Base-by-base conservation (phyloP, 2,113 vertebrate species). In the Numida meleagris region DNA sequence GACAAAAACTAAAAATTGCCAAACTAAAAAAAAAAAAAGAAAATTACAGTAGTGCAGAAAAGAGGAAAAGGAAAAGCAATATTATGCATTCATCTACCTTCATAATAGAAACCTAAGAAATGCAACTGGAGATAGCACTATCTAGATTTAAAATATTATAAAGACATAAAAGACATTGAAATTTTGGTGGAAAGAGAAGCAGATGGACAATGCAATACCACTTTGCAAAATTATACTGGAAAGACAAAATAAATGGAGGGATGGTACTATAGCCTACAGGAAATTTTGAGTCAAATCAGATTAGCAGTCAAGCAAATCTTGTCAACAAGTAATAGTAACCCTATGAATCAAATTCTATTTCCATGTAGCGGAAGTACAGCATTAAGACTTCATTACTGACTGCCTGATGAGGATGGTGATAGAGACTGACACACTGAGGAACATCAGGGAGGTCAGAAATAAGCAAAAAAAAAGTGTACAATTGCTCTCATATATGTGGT, bases 381-480 rank as follows among this genome's bases (percentile, higher is more conserved):
- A 70, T 14, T n/a, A 72, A 57, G 43, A 12, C 36, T 95, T 34
- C 19, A 12, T 48, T 94, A 43, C 1, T 4, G 24, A 16, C 36
- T 70, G n/a, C 36, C 14, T 82, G 88, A 94, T 93, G 67, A 94
- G 78, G 82, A 88, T 45, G 24, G 12, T 87, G 45, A 82, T 70
- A 62, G 58, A 85, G 48, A 48, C 2, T 80, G 89, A 76, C 91
- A 73, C 31, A 43, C 31, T 43, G 36, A 87, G 21, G 48, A 27
- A 73, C 38, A 46, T n/a, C 43, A 58, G 82, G 48, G 11, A 68
- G 84, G 31, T 23, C 48, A 81, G 61, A 34, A 78, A 89, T 65
- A 71, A 87, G 65, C 23, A 87, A 81, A 63, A 43, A 78, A 92
- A 67, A 83, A 61, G 14, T 61, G n/a, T 91, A 53, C 23, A 72